A percentile compares a stretch with the other conserved stretches of the same genome.
These are phyloP conservation scores for Chlorocebus sabaeus DNA, from an alignment of 2,113 vertebrate genomes.

Conservation along the genomic window DNA sequence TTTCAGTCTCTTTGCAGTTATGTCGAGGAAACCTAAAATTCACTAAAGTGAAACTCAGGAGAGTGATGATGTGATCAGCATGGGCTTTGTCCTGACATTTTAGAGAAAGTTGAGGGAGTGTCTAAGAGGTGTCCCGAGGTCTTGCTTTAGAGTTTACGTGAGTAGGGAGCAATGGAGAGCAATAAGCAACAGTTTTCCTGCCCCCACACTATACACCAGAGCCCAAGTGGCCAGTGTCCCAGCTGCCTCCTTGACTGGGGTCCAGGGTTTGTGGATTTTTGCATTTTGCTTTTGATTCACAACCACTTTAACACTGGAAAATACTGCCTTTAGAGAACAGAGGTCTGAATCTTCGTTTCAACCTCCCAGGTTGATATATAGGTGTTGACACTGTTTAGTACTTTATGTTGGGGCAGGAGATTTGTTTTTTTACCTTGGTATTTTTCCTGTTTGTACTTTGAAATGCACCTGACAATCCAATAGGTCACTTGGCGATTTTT, in stretches of 20 bases:
- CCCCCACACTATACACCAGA: constrained; percentile 55
- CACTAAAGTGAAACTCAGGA: background rate
- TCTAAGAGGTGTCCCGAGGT: background rate
- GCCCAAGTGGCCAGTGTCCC: constrained; percentile 55
- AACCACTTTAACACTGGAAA: constrained; percentile 75
- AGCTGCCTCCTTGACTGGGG: background rate
- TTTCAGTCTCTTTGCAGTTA: background rate
- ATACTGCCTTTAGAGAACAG: constrained; percentile 67
- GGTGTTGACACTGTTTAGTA: constrained; percentile 49
- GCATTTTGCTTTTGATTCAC: constrained; percentile 64
- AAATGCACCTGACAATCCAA: constrained; percentile 74
- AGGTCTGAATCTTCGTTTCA: constrained; percentile 54
- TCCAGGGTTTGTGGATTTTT: constrained; percentile 60
- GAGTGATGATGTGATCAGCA: background rate
- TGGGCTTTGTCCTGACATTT: background rate
- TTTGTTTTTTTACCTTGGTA: background rate
- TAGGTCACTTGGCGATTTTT: constrained; percentile 78
- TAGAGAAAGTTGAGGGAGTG: background rate
- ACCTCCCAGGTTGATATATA: constrained; percentile 6
- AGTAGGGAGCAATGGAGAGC: background rate
- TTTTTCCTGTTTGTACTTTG: constrained; percentile 75
- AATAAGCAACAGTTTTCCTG: constrained; percentile 28
- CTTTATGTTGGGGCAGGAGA: background rate
- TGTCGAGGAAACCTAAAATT: background rate
- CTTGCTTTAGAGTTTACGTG: background rate